Conservation (phyloP, 1,140 invertebrate species). For the Lepidurus couesii region DNA sequence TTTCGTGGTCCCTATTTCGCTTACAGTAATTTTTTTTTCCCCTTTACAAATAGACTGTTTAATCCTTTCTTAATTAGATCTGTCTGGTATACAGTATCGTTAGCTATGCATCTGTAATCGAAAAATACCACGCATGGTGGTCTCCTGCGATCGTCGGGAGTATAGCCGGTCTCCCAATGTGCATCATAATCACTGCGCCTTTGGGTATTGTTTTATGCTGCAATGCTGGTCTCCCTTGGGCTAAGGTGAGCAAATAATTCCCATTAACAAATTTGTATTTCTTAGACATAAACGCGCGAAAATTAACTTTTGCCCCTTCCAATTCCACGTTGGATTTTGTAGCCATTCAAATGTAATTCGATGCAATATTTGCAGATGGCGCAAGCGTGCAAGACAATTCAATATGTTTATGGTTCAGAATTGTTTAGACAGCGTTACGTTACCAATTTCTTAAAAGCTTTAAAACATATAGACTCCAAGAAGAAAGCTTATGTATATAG, state of each 20-base stretch:
- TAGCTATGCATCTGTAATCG: not conserved
- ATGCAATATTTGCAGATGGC: no score
- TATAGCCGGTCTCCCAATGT: not conserved
- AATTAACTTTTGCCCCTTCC: no score
- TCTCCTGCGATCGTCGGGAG: not conserved
- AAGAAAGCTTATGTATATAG: no score
- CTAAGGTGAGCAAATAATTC: not conserved
- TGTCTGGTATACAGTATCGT: not conserved
- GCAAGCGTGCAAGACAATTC: no score
- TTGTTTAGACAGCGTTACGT: no score
- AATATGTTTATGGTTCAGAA: no score
- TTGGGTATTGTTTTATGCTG: not conserved
- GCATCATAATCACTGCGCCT: not conserved
- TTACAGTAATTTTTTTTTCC: constrained; percentile 10
- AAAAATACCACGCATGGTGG: not conserved
- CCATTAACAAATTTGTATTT: not conserved
- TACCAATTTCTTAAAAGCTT: no score
- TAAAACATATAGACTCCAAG: no score
- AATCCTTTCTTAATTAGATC: not conserved
- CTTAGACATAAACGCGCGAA: no score
- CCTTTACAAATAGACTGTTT: not conserved
- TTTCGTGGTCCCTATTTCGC: not conserved
- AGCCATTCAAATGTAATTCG: no score
- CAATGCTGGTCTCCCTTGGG: not conserved
- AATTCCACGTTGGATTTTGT: no score